phyloP scores from a whole-genome alignment of 2,797 vertebrate genomes.

The Tapirus indicus region DNA sequence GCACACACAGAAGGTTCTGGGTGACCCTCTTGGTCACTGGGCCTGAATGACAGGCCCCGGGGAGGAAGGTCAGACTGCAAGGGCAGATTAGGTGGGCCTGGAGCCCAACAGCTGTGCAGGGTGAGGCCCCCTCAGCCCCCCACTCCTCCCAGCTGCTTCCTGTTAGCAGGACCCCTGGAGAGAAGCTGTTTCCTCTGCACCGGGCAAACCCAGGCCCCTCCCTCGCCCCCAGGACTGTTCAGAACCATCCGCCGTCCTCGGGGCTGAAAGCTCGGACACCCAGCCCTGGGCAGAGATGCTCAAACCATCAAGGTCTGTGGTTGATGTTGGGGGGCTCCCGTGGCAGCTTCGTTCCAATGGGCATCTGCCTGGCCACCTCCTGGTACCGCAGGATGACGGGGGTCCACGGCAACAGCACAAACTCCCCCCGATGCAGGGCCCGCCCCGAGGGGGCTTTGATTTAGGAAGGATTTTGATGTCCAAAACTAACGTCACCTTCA shows the following conservation, averaged over 20 bases:
- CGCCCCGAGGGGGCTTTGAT: background rate
- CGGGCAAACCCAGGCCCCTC: background rate
- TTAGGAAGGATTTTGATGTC: background rate
- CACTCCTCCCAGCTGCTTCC: constrained; percentile 36
- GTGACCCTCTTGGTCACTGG: background rate
- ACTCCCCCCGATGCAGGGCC: background rate
- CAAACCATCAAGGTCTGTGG: too few relatives aligned
- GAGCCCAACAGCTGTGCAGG: background rate
- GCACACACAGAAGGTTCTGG: background rate
- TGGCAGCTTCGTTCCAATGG: background rate
- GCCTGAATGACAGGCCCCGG: background rate
- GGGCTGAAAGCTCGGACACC: background rate
- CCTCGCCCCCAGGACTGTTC: background rate
- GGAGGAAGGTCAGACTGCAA: background rate
- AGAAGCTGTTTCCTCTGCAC: constrained; percentile 2
- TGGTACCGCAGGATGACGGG: background rate
- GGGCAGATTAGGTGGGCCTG: background rate
- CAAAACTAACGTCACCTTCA: background rate
- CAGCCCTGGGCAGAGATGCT: background rate
- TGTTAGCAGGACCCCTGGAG: background rate
- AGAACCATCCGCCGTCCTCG: background rate
- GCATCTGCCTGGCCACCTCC: background rate
- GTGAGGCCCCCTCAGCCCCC: background rate
- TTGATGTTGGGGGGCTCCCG: background rate
- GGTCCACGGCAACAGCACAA: background rate